phyloP scores from a whole-genome alignment of 2,797 vertebrate genomes.

The Chelidonichthys spinosus region DNA sequence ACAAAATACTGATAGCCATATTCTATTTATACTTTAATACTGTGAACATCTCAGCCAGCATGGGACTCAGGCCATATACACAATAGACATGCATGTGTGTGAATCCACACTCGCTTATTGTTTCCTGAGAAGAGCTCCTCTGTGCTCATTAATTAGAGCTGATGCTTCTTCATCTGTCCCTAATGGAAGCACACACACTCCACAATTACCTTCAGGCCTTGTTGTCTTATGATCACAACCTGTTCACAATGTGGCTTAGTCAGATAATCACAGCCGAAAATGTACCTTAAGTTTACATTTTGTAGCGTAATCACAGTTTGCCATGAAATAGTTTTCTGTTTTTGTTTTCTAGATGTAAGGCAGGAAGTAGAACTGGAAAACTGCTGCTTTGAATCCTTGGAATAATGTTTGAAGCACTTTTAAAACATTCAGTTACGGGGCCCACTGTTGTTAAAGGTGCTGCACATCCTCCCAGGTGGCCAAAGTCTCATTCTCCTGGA shows the following conservation, averaged over 20 bases:
- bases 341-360: neutral
- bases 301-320: neutral
- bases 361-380: neutral
- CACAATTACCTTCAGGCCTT: neutral
- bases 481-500: neutral
- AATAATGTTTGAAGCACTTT: neutral
- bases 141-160: constrained; percentile 8
- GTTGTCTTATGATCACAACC: neutral
- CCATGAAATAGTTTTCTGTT: neutral
- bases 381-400: neutral
- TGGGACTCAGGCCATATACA: neutral
- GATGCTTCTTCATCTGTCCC: neutral
- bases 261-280: neutral
- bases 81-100: neutral
- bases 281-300: neutral
- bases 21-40: neutral
- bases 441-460: neutral
- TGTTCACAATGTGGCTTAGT: neutral
- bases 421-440: neutral
- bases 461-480: neutral
- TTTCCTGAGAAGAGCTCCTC: neutral
- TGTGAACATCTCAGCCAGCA: neutral
- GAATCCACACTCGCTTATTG: neutral
- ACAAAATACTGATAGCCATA: neutral
- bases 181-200: neutral